phyloP scores from a whole-genome alignment of 2,888 invertebrate species.

The Dyspetes luteomarginatus region DNA sequence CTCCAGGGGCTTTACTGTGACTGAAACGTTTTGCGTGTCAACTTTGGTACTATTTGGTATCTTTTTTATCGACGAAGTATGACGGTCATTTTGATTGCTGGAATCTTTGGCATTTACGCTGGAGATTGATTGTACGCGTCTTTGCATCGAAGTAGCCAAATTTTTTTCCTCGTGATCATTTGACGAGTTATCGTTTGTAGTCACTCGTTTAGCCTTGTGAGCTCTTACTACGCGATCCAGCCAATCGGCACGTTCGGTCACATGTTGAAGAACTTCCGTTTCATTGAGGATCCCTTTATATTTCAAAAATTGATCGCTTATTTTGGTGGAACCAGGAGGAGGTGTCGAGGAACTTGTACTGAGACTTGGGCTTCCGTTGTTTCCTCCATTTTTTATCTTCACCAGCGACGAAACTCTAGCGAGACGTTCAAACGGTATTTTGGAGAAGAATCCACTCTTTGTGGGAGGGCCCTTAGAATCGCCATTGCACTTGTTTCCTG shows the following conservation, averaged over 20 bases:
- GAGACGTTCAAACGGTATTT: conserved; percentile 56
- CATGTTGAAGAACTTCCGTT: conserved; percentile 11
- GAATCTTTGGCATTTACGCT: too few relatives aligned
- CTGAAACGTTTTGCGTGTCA: conserved; percentile 66
- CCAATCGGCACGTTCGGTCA: conserved; percentile 54
- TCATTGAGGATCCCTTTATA: background rate
- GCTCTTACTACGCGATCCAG: conserved; percentile 58
- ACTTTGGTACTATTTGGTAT: background rate
- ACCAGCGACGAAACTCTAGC: conserved; percentile 51
- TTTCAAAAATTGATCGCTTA: background rate
- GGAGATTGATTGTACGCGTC: too few relatives aligned
- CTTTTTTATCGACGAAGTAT: background rate
- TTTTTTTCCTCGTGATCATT: background rate
- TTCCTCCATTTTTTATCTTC: conserved; percentile 44
- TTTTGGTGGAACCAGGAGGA: background rate
- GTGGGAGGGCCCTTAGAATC: background rate
- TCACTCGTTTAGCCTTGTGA: conserved; percentile 3
- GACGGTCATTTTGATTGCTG: background rate
- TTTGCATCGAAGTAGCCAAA: too few relatives aligned
- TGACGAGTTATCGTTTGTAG: background rate
- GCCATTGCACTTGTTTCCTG: background rate
- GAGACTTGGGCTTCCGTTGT: background rate
- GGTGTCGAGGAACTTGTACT: conserved; percentile 28
- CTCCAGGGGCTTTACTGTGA: conserved; percentile 51
- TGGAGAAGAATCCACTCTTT: conserved; percentile 46